Conservation (phyloP, 1,140 invertebrate genomes). For the Phymorhynchus buccinoides region DNA sequence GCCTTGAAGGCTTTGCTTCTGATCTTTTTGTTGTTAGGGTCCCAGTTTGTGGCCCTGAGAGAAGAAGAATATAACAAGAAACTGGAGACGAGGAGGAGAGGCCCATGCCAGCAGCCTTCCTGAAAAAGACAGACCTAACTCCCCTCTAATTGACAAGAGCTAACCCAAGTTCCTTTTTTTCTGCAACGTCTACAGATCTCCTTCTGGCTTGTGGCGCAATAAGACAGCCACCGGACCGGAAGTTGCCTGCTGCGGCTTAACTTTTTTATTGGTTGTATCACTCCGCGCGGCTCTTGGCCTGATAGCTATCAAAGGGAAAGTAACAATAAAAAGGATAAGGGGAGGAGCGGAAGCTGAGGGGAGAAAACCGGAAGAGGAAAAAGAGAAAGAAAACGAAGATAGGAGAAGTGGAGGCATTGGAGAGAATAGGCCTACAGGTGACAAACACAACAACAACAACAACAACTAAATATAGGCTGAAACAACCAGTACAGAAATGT, state of each 20-base stretch:
- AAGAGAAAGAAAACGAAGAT: background rate
- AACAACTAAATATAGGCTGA: too few relatives aligned
- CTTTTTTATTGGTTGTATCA: constrained; percentile 39
- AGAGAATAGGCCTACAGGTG: background rate
- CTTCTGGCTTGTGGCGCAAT: constrained; percentile 37
- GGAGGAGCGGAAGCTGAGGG: background rate
- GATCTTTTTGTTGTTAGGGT: too few relatives aligned
- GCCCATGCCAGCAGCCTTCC: background rate
- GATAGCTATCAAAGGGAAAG: constrained; percentile 19
- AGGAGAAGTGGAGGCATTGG: background rate
- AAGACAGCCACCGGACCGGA: constrained; percentile 31
- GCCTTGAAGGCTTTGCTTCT: too few relatives aligned
- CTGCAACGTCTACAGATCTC: constrained; percentile 30
- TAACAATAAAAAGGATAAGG: background rate
- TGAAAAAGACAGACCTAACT: constrained; percentile 31
- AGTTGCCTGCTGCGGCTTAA: constrained; percentile 22
- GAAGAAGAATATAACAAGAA: constrained; percentile 26
- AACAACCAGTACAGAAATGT: too few relatives aligned
- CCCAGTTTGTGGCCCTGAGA: constrained; percentile 24
- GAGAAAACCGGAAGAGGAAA: background rate
- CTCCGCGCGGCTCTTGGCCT: constrained; percentile 17
- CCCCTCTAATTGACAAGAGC: constrained; percentile 37
- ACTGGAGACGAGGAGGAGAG: constrained; percentile 23
- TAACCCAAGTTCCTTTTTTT: constrained; percentile 34
- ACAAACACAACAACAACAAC: too few relatives aligned